Percentiles rank a stretch among this genome's conserved stretches.
phyloP scores from a whole-genome alignment of 2,888 invertebrate species.

The Drosophila parthenogenetica region DNA sequence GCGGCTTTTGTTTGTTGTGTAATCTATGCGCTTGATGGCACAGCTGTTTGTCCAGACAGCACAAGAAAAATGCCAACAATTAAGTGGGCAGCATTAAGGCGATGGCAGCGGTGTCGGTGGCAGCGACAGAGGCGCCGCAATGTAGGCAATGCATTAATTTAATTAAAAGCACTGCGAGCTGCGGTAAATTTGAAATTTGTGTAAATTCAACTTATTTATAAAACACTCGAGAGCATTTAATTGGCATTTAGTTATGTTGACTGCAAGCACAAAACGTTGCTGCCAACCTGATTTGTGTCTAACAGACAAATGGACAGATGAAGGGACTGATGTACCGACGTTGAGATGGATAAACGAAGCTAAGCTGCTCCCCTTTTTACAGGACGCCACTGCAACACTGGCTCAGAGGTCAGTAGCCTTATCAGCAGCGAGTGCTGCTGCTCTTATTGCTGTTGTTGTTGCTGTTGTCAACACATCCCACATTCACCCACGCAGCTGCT shows the following conservation, averaged over 20 bases:
- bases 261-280: slow-evolving; percentile 30
- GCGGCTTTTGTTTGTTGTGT: slow-evolving; percentile 81
- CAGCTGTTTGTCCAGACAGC: slow-evolving; percentile 79
- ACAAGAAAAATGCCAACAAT: slow-evolving; percentile 80
- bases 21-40: slow-evolving; percentile 81
- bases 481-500: slow-evolving; percentile 51
- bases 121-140: slow-evolving; percentile 11
- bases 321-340: too few species aligned
- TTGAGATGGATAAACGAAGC: slow-evolving; percentile 33
- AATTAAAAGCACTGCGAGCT: slow-evolving; percentile 69
- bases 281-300: slow-evolving; percentile 54
- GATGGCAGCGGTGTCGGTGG: not conserved
- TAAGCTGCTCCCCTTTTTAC: slow-evolving; percentile 24
- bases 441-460: slow-evolving; percentile 20
- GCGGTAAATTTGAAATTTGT: slow-evolving; percentile 73
- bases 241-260: slow-evolving; percentile 48
- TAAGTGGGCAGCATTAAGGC: slow-evolving; percentile 67
- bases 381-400: slow-evolving; percentile 68
- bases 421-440: slow-evolving; percentile 49
- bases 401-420: slow-evolving; percentile 78
- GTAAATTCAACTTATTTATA: slow-evolving; percentile 75
- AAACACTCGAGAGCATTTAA: slow-evolving; percentile 76
- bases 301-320: slow-evolving; percentile 1
- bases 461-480: slow-evolving; percentile 27
- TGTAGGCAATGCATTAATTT: slow-evolving; percentile 79